Conservation (phyloP, 2,797 vertebrate species). For the Sebastes matsubarae region DNA sequence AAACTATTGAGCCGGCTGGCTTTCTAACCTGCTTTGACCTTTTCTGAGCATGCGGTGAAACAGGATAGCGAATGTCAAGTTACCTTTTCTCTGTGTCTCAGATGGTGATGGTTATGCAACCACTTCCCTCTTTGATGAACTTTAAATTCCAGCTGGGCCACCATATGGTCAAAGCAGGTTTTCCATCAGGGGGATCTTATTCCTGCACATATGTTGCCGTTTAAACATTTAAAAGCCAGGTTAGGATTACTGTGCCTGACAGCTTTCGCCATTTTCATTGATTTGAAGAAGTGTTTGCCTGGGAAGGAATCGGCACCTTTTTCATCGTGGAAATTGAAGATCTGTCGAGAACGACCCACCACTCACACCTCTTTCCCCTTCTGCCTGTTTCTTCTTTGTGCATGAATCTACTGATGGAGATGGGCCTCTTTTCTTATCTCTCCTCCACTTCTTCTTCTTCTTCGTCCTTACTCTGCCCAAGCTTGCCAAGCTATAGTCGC, state of each 20-base stretch:
- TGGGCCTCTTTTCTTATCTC: conserved; percentile 35
- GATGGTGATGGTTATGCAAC: conserved; percentile 64
- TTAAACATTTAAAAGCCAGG: conserved; percentile 67
- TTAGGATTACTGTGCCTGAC: conserved; percentile 55
- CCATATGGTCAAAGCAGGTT: conserved; percentile 68
- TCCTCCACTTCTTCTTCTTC: conserved; percentile 21
- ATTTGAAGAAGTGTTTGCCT: conserved; percentile 29
- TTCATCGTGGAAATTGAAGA: conserved; percentile 21
- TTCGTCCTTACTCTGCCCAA: conserved; percentile 42
- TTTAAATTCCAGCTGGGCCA: conserved; percentile 57
- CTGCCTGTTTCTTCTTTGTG: conserved; percentile 23
- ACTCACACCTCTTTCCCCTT: conserved; percentile 13
- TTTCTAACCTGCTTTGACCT: conserved; percentile 54
- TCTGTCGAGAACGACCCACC: background rate
- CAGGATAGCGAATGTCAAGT: conserved; percentile 58
- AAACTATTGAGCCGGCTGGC: background rate
- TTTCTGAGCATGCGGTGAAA: conserved; percentile 59
- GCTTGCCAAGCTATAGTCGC: conserved; percentile 61
- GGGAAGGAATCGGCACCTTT: conserved; percentile 24
- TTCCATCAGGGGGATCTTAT: conserved; percentile 47
- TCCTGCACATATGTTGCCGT: conserved; percentile 67
- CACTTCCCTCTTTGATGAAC: conserved; percentile 51
- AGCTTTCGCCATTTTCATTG: conserved; percentile 39
- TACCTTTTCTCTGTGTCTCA: conserved; percentile 47
- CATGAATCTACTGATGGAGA: conserved; percentile 48